Conservation (phyloP, 2,797 vertebrate genomes). For the Bradypus variegatus region DNA sequence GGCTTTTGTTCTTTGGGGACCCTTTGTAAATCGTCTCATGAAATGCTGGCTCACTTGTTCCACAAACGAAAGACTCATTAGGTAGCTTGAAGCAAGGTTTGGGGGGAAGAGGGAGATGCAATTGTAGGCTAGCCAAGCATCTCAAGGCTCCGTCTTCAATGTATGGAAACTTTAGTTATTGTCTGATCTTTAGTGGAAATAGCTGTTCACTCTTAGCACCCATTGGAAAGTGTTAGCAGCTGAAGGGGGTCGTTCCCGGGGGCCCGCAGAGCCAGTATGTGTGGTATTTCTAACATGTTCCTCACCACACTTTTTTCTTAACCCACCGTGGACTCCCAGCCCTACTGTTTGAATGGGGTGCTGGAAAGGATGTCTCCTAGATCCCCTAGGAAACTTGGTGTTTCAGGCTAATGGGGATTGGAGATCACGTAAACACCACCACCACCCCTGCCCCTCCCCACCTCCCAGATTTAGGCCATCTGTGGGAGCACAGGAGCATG, state of each 20-base stretch:
- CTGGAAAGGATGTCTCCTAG: neutral
- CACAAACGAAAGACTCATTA: neutral
- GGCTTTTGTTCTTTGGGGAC: neutral
- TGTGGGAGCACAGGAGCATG: neutral
- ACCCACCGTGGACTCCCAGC: neutral
- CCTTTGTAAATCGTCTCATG: neutral
- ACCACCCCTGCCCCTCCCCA: neutral
- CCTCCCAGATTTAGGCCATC: neutral
- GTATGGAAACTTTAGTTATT: slow-evolving; percentile 1
- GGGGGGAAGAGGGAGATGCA: neutral
- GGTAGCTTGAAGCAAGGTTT: neutral
- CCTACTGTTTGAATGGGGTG: neutral
- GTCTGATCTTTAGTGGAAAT: slow-evolving; percentile 35
- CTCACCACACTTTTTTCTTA: neutral
- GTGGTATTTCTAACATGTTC: slow-evolving; percentile 6
- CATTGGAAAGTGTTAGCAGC: slow-evolving; percentile 2
- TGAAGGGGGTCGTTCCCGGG: neutral
- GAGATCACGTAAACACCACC: neutral
- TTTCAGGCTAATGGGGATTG: neutral
- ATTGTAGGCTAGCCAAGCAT: neutral
- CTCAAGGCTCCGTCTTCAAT: neutral
- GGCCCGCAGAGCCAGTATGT: neutral
- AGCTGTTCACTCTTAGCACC: slow-evolving; percentile 20
- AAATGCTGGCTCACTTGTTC: neutral
- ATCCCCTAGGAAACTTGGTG: neutral